phyloP scores from a whole-genome alignment of 2,888 invertebrate species.

The Gandaritis pyraliata region DNA sequence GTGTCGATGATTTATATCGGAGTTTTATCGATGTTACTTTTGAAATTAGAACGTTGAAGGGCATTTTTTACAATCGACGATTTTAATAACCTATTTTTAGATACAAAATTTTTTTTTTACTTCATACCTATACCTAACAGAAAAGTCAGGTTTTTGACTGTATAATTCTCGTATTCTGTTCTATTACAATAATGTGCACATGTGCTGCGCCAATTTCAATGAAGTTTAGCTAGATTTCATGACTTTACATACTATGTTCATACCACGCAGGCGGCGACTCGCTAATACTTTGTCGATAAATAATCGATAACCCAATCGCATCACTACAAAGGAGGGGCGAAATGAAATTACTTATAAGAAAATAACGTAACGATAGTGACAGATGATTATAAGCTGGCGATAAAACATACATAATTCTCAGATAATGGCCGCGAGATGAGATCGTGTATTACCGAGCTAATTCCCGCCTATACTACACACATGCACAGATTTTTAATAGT shows the following conservation, averaged over 20 bases:
- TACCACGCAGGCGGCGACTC: too few relatives aligned
- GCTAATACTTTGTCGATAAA: constrained; percentile 22
- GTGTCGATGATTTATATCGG: constrained; percentile 53
- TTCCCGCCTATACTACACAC: constrained; percentile 51
- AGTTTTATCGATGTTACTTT: constrained; percentile 48
- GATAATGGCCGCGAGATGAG: constrained; percentile 65
- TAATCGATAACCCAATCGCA: constrained; percentile 47
- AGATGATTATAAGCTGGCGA: constrained; percentile 84
- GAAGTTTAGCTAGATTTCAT: too few relatives aligned
- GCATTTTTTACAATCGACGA: too few relatives aligned
- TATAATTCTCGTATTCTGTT: too few relatives aligned
- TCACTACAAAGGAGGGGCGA: constrained; percentile 69
- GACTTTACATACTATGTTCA: too few relatives aligned
- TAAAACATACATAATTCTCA: constrained; percentile 84
- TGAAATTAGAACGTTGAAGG: background rate
- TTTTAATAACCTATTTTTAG: too few relatives aligned
- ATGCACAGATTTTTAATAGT: constrained; percentile 4
- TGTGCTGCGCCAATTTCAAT: too few relatives aligned
- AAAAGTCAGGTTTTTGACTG: too few relatives aligned
- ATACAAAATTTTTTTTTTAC: too few relatives aligned
- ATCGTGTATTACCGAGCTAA: constrained; percentile 61
- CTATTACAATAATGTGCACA: too few relatives aligned
- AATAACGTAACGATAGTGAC: constrained; percentile 84
- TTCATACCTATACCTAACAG: too few relatives aligned
- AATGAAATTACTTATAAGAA: constrained; percentile 78